Evolutionary conservation across 2,113 vertebrate species (phyloP), one percentile per base, ranked within the genome.

Genomic region (Aix galericulata): DNA sequence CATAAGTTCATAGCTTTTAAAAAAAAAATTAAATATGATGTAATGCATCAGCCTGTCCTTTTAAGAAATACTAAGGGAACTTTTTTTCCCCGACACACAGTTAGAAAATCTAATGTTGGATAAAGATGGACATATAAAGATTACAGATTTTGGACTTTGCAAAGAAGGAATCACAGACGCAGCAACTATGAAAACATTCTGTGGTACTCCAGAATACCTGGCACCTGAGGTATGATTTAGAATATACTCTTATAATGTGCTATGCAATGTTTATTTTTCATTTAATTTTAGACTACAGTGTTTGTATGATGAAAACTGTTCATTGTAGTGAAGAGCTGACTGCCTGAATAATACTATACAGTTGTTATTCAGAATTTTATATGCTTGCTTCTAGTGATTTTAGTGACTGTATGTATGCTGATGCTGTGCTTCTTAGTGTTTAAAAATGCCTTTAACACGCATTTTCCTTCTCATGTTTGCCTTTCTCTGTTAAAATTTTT

Each of bases 141-240:
- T 99, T 96, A 99, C 99, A 67, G 99, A 99, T 96, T 99, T 99
- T 88, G 99, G 99, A 90, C 99, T 99, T 92, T 99, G 99, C 98
- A 99, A 99, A 97, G 99, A 99, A 98, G 99, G 99, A 88, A 99
- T 99, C 98, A 99, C 99, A 89, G 99, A 99, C n/a, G 98, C 99
- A 96, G 99, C 99, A 93, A 99, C 99, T 80, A 99, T 99, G 99
- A 99, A 99, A 97, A 99, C 99, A 21, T 99, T 99, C 98, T 99
- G 99, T 97, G 99, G 99, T 42, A 99, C 99, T 56, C 99, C 99
- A 48, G 99, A 99, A 89, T 99, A 99, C 93, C 98, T 99, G 88
- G 99, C 99, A 32, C 99, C 99, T 1, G 99, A 99, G 99, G 99
- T 99, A 98, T 96, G 98, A 84, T 53, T 64, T 94, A 78, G 76